Evolutionary conservation across 2,113 vertebrate genomes (phyloP).

Genomic region (Micronycteris hirsuta): DNA sequence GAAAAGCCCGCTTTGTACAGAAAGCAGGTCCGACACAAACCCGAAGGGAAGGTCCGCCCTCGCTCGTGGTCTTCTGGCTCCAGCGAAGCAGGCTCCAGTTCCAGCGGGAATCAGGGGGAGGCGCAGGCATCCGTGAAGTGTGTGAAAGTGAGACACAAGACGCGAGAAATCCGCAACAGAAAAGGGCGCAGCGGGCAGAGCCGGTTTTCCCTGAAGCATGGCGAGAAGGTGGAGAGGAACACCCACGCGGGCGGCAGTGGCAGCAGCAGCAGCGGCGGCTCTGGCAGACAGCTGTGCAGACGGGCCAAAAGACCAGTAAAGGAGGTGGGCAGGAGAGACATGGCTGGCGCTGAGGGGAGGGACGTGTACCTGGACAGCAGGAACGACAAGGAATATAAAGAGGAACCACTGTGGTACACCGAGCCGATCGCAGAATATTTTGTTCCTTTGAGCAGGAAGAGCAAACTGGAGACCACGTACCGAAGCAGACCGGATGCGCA

Average conservation of each 20-base stretch:
- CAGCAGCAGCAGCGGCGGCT: slow-evolving; percentile 78
- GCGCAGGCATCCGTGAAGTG: slow-evolving; percentile 85
- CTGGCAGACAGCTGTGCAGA: slow-evolving; percentile 89
- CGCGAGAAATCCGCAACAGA: slow-evolving; percentile 89
- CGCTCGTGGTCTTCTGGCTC: slow-evolving; percentile 98
- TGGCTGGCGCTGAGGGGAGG: slow-evolving; percentile 82
- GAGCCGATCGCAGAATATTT: slow-evolving; percentile 97
- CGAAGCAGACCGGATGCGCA: slow-evolving; percentile 85
- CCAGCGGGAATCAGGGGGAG: slow-evolving; percentile 92
- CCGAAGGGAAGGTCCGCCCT: slow-evolving; percentile 90
- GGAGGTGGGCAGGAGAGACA: slow-evolving; percentile 88
- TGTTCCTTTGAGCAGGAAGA: slow-evolving; percentile 92
- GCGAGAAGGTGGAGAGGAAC: slow-evolving; percentile 86
- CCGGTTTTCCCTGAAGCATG: slow-evolving; percentile 85
- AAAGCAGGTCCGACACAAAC: slow-evolving; percentile 89
- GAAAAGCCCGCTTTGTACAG: slow-evolving; percentile 84
- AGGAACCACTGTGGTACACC: slow-evolving; percentile 99
- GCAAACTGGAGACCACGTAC: slow-evolving; percentile 98
- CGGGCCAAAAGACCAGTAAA: slow-evolving; percentile 90
- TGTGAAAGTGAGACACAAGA: slow-evolving; percentile 90
- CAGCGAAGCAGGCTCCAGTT: slow-evolving; percentile 96
- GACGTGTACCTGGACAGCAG: slow-evolving; percentile 85
- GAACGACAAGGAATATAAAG: slow-evolving; percentile 92
- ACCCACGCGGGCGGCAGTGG: slow-evolving; percentile 82
- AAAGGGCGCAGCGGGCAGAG: slow-evolving; percentile 88